A percentile compares a stretch with the other conserved stretches of the same genome.
phyloP scores from a whole-genome alignment of 2,113 vertebrate genomes.

The Eublepharis macularius region DNA sequence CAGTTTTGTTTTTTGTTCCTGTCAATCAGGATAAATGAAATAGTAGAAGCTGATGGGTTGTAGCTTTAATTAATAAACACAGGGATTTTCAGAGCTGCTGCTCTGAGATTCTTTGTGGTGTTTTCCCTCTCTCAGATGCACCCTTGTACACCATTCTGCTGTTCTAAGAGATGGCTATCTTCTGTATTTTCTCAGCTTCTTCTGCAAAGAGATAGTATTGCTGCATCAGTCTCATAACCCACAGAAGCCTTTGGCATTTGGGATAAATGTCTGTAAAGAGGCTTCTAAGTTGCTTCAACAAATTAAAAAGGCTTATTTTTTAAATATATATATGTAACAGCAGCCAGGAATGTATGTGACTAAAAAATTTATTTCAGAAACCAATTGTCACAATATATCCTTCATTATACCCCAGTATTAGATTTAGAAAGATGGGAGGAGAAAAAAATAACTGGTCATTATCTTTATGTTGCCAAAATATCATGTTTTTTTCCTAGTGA shows the following conservation, averaged over 20 bases:
- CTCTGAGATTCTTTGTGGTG: background rate
- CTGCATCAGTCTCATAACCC: constrained; percentile 65
- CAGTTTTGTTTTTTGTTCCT: constrained; percentile 53
- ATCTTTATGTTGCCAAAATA: background rate
- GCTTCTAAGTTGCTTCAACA: constrained; percentile 47
- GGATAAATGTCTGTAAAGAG: constrained; percentile 60
- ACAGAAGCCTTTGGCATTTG: constrained; percentile 56
- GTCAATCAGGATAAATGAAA: constrained; percentile 30
- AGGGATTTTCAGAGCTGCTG: background rate
- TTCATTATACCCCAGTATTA: constrained; percentile 18
- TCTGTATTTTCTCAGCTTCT: constrained; percentile 48
- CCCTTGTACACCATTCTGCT: constrained; percentile 31
- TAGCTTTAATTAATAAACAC: background rate
- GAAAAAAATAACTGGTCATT: constrained; percentile 32
- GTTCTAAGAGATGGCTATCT: constrained; percentile 63
- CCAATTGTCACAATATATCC: background rate
- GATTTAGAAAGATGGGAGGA: constrained; percentile 51
- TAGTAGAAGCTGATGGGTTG: constrained; percentile 40
- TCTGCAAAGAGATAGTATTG: constrained; percentile 55
- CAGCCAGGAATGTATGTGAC: background rate
- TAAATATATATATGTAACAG: background rate
- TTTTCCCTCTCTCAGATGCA: constrained; percentile 43
- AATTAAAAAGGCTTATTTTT: background rate
- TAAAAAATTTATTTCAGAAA: background rate
- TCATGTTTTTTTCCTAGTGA: background rate